Conservation (phyloP, 2,113 vertebrate genomes). For the Lampris megalopsis region DNA sequence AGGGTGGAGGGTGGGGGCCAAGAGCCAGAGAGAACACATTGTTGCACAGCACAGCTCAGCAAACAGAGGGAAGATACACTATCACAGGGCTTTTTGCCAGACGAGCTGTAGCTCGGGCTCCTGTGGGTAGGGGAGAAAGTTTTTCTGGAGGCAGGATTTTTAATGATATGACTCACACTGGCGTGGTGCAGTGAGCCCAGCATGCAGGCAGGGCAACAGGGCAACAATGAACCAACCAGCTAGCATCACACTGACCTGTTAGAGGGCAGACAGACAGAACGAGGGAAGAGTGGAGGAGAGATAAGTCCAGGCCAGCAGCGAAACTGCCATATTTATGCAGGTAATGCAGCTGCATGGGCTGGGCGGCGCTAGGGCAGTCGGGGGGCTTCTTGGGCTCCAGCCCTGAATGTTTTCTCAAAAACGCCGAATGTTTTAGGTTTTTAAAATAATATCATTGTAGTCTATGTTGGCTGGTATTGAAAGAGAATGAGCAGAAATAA, state of each 20-base stretch:
- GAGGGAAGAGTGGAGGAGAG: background rate
- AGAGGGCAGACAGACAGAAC: slow-evolving; percentile 29
- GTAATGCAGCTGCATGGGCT: too few species aligned
- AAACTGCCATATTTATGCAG: too few species aligned
- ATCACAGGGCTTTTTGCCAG: slow-evolving; percentile 28
- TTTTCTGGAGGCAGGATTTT: slow-evolving; percentile 47
- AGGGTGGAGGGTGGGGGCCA: slow-evolving; percentile 1
- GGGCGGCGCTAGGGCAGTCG: too few species aligned
- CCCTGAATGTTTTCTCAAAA: too few species aligned
- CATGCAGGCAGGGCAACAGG: slow-evolving; percentile 33
- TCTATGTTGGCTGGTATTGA: too few species aligned
- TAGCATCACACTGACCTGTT: slow-evolving; percentile 42
- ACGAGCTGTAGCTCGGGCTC: slow-evolving; percentile 58
- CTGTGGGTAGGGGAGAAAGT: slow-evolving; percentile 15
- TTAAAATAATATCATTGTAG: too few species aligned
- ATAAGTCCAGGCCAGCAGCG: background rate
- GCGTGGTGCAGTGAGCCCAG: slow-evolving; percentile 55
- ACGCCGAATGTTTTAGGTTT: too few species aligned
- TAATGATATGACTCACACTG: slow-evolving; percentile 72
- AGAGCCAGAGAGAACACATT: background rate
- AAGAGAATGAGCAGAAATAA: too few species aligned
- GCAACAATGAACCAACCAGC: slow-evolving; percentile 14
- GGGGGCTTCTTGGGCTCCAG: too few species aligned
- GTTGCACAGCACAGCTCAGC: background rate
- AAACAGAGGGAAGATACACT: slow-evolving; percentile 26